Conservation (phyloP, 2,797 vertebrate species). For the Xiphophorus birchmanni region DNA sequence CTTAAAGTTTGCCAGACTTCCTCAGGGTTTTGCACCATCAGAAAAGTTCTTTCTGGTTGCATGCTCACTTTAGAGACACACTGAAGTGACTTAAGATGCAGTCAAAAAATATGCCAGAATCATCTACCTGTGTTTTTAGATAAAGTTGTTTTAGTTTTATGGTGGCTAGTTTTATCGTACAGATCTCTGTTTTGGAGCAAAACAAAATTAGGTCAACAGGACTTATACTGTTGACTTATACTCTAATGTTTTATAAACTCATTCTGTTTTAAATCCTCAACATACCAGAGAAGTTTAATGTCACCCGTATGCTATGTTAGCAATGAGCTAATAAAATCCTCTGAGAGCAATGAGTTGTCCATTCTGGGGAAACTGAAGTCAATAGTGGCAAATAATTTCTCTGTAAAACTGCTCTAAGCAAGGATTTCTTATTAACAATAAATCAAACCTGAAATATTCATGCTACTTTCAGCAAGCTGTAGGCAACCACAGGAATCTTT, state of each 20-base stretch:
- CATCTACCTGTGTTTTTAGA: not conserved
- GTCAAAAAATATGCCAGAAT: not conserved
- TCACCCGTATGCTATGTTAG: not conserved
- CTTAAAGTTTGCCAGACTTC: not conserved
- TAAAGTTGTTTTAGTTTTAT: not conserved
- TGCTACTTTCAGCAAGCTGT: not conserved
- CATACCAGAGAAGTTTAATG: not conserved
- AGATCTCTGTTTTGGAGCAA: not conserved
- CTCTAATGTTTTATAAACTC: too few species aligned
- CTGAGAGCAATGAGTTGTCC: not conserved
- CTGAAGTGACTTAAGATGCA: not conserved
- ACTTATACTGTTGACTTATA: too few species aligned
- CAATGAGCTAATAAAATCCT: conserved; percentile 9
- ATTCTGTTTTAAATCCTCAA: not conserved
- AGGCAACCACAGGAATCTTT: not conserved
- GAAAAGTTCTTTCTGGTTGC: too few species aligned
- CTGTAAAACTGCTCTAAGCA: not conserved
- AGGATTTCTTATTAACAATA: conserved; percentile 17
- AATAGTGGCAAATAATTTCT: conserved; percentile 17
- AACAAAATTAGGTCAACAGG: not conserved
- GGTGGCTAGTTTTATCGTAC: not conserved
- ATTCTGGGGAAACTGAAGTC: not conserved
- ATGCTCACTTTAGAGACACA: too few species aligned
- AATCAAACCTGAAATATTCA: conserved; percentile 8
- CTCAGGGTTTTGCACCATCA: too few species aligned